Evolutionary conservation across 2,113 vertebrate genomes (phyloP).

Genomic region (Hydropotes inermis): DNA sequence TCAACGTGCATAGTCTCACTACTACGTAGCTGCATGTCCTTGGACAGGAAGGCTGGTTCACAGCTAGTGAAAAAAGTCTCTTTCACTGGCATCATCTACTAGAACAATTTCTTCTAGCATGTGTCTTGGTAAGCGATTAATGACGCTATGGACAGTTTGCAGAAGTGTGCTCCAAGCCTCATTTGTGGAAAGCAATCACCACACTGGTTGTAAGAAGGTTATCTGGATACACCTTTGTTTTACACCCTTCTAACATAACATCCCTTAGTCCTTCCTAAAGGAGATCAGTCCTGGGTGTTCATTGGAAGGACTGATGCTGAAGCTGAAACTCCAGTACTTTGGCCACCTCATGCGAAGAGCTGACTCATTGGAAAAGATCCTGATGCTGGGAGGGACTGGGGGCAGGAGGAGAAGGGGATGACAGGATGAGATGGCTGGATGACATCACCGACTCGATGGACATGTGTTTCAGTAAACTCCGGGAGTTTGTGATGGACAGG

Average conservation of each 20-base stretch:
- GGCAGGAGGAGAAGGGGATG: no score
- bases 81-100: slow-evolving; percentile 97
- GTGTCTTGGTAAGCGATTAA: slow-evolving; percentile 93
- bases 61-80: slow-evolving; percentile 83
- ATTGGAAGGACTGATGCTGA: no score
- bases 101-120: slow-evolving; percentile 96
- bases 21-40: slow-evolving; percentile 78
- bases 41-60: slow-evolving; percentile 84
- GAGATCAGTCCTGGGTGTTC: no score
- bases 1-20: slow-evolving; percentile 84
- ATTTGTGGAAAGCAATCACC: slow-evolving; percentile 97
- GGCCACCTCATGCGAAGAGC: no score
- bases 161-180: slow-evolving; percentile 98
- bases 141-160: slow-evolving; percentile 95
- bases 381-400: no score
- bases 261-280: slow-evolving; percentile 70
- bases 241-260: slow-evolving; percentile 91
- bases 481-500: no score
- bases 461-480: no score
- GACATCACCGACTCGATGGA: no score
- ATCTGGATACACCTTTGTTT: slow-evolving; percentile 96
- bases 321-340: no score
- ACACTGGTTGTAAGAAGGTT: slow-evolving; percentile 96
- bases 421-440: no score
- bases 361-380: no score